A percentile compares a stretch with the other conserved stretches of the same genome.
Evolutionary conservation across 1,140 invertebrate genomes (phyloP).

Genomic region (Copidosoma floridanum): DNA sequence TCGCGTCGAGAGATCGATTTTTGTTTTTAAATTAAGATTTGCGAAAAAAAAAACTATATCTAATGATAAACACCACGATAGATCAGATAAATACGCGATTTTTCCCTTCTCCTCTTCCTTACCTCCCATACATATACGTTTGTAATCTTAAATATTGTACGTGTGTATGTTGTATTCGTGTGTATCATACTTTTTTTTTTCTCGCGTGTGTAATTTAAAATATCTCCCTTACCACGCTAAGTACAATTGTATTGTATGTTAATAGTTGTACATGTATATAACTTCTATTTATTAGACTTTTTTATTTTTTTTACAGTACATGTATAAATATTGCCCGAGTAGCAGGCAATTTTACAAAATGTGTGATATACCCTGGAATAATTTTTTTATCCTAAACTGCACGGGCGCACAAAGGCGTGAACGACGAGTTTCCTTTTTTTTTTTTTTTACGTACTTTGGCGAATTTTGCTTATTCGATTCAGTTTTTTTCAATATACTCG

Average conservation of each 20-base stretch:
- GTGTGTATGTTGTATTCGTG: constrained; percentile 22
- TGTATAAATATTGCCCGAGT: constrained; percentile 52
- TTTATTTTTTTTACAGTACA: constrained; percentile 39
- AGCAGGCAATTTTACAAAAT: constrained; percentile 54
- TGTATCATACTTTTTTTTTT: too few relatives aligned
- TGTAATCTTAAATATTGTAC: constrained; percentile 31
- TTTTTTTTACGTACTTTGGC: too few relatives aligned
- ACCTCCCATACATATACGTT: constrained; percentile 30
- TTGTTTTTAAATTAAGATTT: constrained; percentile 7
- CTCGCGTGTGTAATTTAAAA: too few relatives aligned
- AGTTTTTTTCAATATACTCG: too few relatives aligned
- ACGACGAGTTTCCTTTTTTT: constrained; percentile 26
- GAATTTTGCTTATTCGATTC: too few relatives aligned
- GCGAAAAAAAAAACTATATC: constrained; percentile 26
- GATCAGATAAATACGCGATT: constrained; percentile 5
- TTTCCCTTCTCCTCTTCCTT: too few relatives aligned
- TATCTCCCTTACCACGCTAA: too few relatives aligned
- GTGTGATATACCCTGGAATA: constrained; percentile 49
- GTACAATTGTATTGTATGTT: constrained; percentile 25
- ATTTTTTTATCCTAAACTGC: constrained; percentile 37
- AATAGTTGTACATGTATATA: constrained; percentile 6
- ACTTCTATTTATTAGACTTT: constrained; percentile 16
- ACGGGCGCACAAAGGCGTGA: constrained; percentile 17
- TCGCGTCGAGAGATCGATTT: neutral
- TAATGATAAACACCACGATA: constrained; percentile 24